Conservation (phyloP, 2,888 invertebrate species). For the Meteorus cinctellus region DNA sequence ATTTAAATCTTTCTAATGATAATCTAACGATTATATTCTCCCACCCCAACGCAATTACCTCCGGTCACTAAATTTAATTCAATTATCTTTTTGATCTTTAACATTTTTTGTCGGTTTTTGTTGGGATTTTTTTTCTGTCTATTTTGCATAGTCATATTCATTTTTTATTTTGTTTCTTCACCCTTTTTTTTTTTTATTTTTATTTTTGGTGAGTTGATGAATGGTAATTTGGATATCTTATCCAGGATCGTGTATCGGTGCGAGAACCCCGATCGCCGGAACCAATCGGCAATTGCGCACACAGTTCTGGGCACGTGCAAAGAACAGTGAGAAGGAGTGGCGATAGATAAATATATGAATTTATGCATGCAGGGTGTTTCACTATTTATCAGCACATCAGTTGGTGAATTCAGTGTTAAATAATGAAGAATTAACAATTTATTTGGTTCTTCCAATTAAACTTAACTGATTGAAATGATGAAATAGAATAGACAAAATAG, state of each 20-base stretch:
- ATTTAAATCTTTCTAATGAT: background rate
- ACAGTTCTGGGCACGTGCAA: slow-evolving; percentile 29
- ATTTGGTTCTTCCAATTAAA: background rate
- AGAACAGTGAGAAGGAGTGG: slow-evolving; percentile 43
- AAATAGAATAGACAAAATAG: no score
- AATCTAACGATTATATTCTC: background rate
- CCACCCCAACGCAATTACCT: background rate
- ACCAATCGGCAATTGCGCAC: slow-evolving; percentile 47
- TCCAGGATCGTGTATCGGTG: slow-evolving; percentile 28
- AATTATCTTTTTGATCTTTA: slow-evolving; percentile 29
- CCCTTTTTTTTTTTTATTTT: slow-evolving; percentile 19
- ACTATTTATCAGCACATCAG: slow-evolving; percentile 2
- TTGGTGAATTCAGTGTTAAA: background rate
- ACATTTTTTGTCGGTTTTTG: slow-evolving; percentile 14
- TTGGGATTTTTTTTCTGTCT: background rate
- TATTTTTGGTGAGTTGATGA: background rate
- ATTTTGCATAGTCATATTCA: background rate
- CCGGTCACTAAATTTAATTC: background rate
- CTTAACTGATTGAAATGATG: no score
- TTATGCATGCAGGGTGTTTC: slow-evolving; percentile 7
- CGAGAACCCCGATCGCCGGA: slow-evolving; percentile 33
- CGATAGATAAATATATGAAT: slow-evolving; percentile 17
- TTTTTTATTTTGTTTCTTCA: slow-evolving; percentile 14
- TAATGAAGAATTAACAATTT: background rate
- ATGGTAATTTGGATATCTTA: slow-evolving; percentile 32